Evolutionary conservation across 2,797 vertebrate species (phyloP).

Genomic region (Novumbra hubbsi): DNA sequence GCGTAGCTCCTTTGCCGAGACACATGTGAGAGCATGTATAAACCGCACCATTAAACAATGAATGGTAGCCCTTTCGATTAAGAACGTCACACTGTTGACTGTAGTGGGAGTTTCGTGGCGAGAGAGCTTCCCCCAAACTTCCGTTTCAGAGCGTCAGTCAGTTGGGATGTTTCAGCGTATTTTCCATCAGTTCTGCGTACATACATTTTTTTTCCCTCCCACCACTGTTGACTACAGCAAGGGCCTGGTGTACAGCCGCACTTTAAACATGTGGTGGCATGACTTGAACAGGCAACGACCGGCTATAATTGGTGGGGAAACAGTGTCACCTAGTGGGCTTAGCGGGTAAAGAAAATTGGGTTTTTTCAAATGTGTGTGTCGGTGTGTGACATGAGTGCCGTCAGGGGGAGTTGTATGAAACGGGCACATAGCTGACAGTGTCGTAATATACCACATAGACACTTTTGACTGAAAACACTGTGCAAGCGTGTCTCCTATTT

Average conservation of each 20-base stretch:
- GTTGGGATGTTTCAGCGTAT: neutral
- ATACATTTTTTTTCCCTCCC: neutral
- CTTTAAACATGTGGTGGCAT: neutral
- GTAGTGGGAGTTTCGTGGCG: neutral
- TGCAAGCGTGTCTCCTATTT: neutral
- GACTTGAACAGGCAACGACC: neutral
- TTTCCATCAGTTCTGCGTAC: neutral
- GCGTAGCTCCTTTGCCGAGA: conserved; percentile 29
- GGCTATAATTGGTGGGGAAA: neutral
- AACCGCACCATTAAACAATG: neutral
- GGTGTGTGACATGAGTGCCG: neutral
- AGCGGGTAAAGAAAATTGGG: neutral
- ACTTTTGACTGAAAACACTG: neutral
- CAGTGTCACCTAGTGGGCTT: conserved; percentile 51
- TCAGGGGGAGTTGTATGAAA: neutral
- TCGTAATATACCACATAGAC: neutral
- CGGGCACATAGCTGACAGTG: neutral
- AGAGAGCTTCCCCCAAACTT: neutral
- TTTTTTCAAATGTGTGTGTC: neutral
- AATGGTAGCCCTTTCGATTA: neutral
- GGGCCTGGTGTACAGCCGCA: neutral
- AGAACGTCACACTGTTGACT: neutral
- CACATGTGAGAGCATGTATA: neutral
- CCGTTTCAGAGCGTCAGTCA: neutral
- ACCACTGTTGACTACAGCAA: neutral